Conservation (phyloP, 2,888 invertebrate species). For the Andrena bicolor region DNA sequence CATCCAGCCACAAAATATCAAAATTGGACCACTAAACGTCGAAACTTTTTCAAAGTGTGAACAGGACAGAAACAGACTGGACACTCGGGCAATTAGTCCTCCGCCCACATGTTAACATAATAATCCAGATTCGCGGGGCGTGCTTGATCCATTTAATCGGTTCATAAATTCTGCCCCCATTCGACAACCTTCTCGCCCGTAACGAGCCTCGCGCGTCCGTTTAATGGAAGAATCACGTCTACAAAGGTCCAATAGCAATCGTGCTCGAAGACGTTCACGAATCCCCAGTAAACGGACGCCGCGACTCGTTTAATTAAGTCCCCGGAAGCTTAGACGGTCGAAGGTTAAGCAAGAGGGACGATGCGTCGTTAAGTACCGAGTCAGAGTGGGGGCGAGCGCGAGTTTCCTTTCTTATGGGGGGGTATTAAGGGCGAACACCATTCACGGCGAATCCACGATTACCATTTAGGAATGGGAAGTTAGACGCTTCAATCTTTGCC, state of each 20-base stretch:
- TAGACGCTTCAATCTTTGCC: slow-evolving; percentile 38
- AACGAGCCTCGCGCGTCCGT: neutral
- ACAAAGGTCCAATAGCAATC: neutral
- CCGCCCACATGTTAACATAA: no score
- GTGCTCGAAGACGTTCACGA: slow-evolving; percentile 15
- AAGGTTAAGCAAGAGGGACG: slow-evolving; percentile 63
- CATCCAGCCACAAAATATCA: no score
- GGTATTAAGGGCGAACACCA: slow-evolving; percentile 49
- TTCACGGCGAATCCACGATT: slow-evolving; percentile 65
- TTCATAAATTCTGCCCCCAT: no score
- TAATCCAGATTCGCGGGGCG: no score
- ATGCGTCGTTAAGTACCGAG: slow-evolving; percentile 60
- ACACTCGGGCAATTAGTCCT: no score
- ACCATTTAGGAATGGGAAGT: slow-evolving; percentile 58
- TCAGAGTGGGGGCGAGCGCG: slow-evolving; percentile 33
- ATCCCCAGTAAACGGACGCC: slow-evolving; percentile 15
- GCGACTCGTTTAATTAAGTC: slow-evolving; percentile 66
- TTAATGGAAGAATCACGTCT: slow-evolving; percentile 8
- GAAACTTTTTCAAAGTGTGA: no score
- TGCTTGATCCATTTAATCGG: no score
- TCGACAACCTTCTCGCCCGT: no score
- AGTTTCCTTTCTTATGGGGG: slow-evolving; percentile 66
- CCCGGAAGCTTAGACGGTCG: slow-evolving; percentile 45
- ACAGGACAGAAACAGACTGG: no score
- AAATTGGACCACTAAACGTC: no score